phyloP scores from a whole-genome alignment of 2,888 invertebrate genomes.

The Troides helena region DNA sequence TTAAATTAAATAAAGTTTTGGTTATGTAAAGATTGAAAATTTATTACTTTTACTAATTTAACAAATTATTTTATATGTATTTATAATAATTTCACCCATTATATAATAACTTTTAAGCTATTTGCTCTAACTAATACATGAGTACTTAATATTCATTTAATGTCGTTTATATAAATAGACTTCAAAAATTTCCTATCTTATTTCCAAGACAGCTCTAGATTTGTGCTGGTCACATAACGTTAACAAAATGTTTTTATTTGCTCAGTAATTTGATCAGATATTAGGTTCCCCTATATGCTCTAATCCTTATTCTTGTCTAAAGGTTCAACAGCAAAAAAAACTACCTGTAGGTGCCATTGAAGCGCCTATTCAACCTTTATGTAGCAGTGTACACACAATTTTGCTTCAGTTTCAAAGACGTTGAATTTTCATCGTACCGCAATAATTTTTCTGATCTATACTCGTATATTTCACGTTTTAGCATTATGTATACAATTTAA shows the following conservation, averaged over 20 bases:
- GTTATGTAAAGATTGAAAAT: background rate
- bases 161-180: background rate
- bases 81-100: background rate
- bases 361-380: background rate
- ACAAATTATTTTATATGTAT: background rate
- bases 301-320: too few species aligned
- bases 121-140: background rate
- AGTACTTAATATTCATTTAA: background rate
- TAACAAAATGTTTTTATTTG: too few species aligned
- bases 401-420: background rate
- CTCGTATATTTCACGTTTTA: background rate
- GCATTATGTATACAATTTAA: too few species aligned
- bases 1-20: too few species aligned
- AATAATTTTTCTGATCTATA: too few species aligned
- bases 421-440: background rate
- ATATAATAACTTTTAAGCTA: background rate
- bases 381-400: background rate
- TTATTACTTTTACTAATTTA: background rate
- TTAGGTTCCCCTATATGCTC: background rate
- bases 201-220: background rate
- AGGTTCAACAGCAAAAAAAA: too few species aligned
- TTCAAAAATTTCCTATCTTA: background rate
- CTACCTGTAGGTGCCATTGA: too few species aligned
- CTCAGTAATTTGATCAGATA: background rate
- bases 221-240: background rate